These are phyloP conservation scores for Drosophila anomalata DNA, from an alignment of 2,888 invertebrate species.

Conservation along the genomic window DNA sequence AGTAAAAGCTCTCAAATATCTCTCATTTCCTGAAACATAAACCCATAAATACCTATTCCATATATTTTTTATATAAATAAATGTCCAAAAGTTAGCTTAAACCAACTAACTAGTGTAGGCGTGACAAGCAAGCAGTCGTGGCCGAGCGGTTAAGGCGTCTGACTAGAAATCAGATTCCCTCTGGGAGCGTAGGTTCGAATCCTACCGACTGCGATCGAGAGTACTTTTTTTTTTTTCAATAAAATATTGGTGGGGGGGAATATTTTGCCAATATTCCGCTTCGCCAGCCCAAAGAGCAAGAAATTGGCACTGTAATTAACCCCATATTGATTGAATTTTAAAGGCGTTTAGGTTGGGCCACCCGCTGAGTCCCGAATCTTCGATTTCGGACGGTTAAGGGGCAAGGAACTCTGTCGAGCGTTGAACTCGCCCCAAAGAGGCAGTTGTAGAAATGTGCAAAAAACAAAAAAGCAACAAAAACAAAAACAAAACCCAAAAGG, in stretches of 20 bases:
- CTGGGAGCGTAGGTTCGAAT: constrained; percentile 95
- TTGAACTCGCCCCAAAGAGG: constrained; percentile 59
- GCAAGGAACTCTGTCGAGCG: constrained; percentile 31
- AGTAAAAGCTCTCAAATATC: neutral
- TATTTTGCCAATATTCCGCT: neutral
- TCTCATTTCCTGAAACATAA: neutral
- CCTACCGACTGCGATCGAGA: constrained; percentile 89
- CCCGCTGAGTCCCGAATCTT: constrained; percentile 53
- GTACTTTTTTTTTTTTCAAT: neutral
- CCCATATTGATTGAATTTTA: constrained; percentile 74
- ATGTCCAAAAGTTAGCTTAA: neutral
- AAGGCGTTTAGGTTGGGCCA: constrained; percentile 61
- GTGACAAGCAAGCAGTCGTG: constrained; percentile 47
- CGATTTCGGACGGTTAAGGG: constrained; percentile 29
- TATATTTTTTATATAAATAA: neutral
- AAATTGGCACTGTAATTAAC: constrained; percentile 69
- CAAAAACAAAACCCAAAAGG: constrained; percentile 33
- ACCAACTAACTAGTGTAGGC: too few relatives aligned
- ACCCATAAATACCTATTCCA: neutral
- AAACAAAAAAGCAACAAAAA: neutral
- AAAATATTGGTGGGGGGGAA: neutral
- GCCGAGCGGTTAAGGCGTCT: constrained; percentile 72
- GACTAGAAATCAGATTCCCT: constrained; percentile 87
- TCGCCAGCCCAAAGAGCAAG: constrained; percentile 14
- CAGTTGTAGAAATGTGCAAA: constrained; percentile 14